A percentile compares a stretch with the other conserved stretches of the same genome.
Conservation (phyloP, 2,797 vertebrate species). For the Pogonophryne albipinna region DNA sequence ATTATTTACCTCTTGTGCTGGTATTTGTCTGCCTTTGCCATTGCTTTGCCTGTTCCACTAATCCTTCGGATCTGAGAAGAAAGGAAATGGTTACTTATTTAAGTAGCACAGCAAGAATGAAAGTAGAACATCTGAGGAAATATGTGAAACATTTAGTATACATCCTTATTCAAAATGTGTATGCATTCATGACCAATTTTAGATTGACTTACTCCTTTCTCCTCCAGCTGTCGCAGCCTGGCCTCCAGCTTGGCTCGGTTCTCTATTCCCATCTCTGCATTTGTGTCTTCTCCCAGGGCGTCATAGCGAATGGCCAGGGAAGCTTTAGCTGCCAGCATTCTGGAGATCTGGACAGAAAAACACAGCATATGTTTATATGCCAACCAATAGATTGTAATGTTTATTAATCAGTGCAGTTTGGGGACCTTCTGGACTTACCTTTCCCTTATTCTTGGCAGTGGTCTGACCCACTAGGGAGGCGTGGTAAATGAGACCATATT, state of each 20-base stretch:
- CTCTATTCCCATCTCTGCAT: constrained; percentile 92
- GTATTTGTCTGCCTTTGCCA: constrained; percentile 95
- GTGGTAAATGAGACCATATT: constrained; percentile 98
- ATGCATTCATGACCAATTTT: neutral
- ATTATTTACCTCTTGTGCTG: constrained; percentile 93
- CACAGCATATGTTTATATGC: neutral
- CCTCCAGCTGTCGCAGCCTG: constrained; percentile 92
- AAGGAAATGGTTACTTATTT: neutral
- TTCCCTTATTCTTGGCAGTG: constrained; percentile 96
- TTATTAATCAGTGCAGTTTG: too few relatives aligned
- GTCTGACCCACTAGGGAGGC: constrained; percentile 98
- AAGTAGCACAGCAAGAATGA: neutral
- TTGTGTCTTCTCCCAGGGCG: constrained; percentile 95
- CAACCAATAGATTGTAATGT: neutral
- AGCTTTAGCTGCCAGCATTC: constrained; percentile 96
- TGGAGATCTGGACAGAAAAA: constrained; percentile 88
- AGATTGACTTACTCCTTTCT: constrained; percentile 90
- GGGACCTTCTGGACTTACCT: constrained; percentile 81
- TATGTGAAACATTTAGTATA: neutral
- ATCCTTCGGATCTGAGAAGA: constrained; percentile 90
- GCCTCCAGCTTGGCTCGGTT: constrained; percentile 96
- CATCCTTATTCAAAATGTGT: too few relatives aligned
- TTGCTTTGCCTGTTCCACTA: constrained; percentile 95
- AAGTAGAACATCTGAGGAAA: neutral
- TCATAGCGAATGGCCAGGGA: constrained; percentile 95